These are phyloP conservation scores for Dromius quadrimaculatus DNA, from an alignment of 2,888 invertebrate species.

Conservation along the genomic window DNA sequence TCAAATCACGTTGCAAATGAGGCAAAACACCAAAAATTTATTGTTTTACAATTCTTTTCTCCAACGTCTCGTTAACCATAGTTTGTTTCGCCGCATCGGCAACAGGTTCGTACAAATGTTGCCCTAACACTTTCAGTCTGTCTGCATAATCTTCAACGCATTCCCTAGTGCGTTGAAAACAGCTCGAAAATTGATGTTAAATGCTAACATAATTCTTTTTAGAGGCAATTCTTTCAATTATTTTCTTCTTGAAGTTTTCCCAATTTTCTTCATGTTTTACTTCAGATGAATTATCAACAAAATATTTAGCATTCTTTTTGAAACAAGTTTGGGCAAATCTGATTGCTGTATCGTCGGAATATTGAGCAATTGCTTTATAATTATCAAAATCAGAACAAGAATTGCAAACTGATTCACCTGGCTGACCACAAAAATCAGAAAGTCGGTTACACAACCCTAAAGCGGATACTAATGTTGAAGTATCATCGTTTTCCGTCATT, in stretches of 20 bases:
- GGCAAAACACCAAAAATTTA: slow-evolving; percentile 6
- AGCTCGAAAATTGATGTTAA: not conserved
- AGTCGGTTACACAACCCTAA: too few relatives aligned
- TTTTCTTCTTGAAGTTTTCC: not conserved
- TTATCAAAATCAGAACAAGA: too few relatives aligned
- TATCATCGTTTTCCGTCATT: too few relatives aligned
- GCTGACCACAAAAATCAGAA: too few relatives aligned
- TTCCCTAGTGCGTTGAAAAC: not conserved
- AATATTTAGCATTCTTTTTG: slow-evolving; percentile 14
- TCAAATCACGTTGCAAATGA: slow-evolving; percentile 1
- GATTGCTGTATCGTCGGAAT: too few relatives aligned
- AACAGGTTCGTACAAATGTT: slow-evolving; percentile 3
- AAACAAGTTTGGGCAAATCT: too few relatives aligned
- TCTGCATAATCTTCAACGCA: not conserved
- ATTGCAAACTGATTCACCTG: too few relatives aligned
- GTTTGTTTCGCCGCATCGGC: not conserved
- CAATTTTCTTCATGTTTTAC: slow-evolving; percentile 4
- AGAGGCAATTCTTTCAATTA: slow-evolving; percentile 19
- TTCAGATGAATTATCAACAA: not conserved
- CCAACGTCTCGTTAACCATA: not conserved
- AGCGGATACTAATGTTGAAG: too few relatives aligned
- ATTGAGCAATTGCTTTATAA: too few relatives aligned
- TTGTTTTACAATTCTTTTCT: slow-evolving; percentile 6
- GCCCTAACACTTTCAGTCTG: slow-evolving; percentile 1
- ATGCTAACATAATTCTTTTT: not conserved